phyloP scores from a whole-genome alignment of 2,888 invertebrate genomes.

The Monopis laevigella region DNA sequence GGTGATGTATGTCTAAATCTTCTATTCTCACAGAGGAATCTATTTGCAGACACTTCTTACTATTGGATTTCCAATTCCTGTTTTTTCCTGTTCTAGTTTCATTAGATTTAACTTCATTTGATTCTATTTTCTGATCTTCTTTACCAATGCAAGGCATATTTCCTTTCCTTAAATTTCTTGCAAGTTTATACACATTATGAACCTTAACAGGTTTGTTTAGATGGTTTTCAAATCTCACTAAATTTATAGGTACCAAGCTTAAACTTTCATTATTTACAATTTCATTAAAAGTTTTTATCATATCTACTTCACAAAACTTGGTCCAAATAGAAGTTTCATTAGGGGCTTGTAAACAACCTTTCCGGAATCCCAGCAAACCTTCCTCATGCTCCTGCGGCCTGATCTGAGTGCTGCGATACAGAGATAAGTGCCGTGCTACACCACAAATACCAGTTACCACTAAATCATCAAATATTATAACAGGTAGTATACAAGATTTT shows the following conservation, averaged over 20 bases:
- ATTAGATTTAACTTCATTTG: constrained; percentile 17
- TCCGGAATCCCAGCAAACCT: constrained; percentile 79
- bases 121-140: constrained; percentile 14
- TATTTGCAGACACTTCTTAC: constrained; percentile 41
- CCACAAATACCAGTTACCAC: constrained; percentile 83
- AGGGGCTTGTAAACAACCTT: constrained; percentile 81
- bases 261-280: constrained; percentile 29
- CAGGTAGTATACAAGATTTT: constrained; percentile 69
- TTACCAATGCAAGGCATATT: constrained; percentile 15
- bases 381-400: constrained; percentile 42
- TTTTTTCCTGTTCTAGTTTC: constrained; percentile 36
- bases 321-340: constrained; percentile 91
- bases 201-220: constrained; percentile 83
- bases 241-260: constrained; percentile 69
- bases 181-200: constrained; percentile 85
- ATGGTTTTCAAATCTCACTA: constrained; percentile 85
- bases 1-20: constrained; percentile 69
- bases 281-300: constrained; percentile 69
- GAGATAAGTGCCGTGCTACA: constrained; percentile 59
- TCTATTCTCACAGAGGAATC: constrained; percentile 53
- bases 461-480: constrained; percentile 66
- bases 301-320: constrained; percentile 88
- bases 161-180: constrained; percentile 63
- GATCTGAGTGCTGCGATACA: constrained; percentile 24
- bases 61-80: constrained; percentile 59